Conservation (phyloP, 2,797 vertebrate genomes). For the Avahi laniger region DNA sequence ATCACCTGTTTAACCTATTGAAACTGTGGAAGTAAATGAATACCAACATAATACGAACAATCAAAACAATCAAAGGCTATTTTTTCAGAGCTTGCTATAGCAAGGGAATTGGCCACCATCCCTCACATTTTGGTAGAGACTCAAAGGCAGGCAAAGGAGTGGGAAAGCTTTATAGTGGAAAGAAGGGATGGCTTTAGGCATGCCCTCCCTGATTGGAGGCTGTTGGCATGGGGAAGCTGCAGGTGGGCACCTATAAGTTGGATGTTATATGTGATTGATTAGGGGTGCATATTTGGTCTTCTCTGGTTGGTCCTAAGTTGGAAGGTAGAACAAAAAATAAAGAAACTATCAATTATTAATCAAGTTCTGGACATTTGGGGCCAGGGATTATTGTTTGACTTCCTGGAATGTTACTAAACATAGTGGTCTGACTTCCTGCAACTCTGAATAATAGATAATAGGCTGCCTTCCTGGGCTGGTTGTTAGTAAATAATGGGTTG, state of each 20-base stretch:
- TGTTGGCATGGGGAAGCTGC: not conserved
- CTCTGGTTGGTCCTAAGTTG: not conserved
- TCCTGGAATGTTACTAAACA: not conserved
- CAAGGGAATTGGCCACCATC: not conserved
- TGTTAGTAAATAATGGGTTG: not conserved
- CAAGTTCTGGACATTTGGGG: not conserved
- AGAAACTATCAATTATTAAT: not conserved
- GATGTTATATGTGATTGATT: not conserved
- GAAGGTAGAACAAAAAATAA: not conserved
- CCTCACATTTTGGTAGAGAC: not conserved
- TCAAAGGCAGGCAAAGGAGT: not conserved
- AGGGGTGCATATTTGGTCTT: not conserved
- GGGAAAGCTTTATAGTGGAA: not conserved
- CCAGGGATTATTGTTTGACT: not conserved
- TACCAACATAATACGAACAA: not conserved
- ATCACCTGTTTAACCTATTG: not conserved
- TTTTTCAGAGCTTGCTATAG: not conserved
- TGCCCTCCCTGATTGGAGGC: not conserved
- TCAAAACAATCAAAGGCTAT: not conserved
- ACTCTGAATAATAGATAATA: not conserved
- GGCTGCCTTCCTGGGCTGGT: not conserved
- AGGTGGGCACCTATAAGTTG: not conserved
- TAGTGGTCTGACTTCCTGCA: not conserved
- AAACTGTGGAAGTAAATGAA: constrained; percentile 6
- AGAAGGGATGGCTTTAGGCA: not conserved